These are phyloP conservation scores for Calyptommatus sinebrachiatus DNA, from an alignment of 2,113 vertebrate genomes.

Conservation along the genomic window DNA sequence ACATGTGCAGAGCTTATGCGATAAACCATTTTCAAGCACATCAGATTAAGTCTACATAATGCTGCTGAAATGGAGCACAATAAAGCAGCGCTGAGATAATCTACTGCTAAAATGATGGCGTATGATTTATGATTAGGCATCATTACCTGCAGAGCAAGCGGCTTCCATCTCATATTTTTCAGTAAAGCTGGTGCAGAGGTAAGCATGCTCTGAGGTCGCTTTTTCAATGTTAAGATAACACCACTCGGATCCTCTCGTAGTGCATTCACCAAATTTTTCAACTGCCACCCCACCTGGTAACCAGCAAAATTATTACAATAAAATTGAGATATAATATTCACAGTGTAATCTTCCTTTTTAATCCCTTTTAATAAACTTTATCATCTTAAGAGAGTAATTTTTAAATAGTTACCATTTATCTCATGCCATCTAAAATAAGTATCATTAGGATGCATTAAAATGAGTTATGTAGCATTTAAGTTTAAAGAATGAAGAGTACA, in stretches of 20 bases:
- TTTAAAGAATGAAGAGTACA: conserved; percentile 39
- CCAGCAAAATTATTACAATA: conserved; percentile 83
- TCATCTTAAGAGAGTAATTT: conserved; percentile 63
- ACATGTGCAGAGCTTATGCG: conserved; percentile 69
- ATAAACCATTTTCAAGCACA: conserved; percentile 74
- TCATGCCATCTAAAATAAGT: conserved; percentile 59
- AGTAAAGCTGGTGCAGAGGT: conserved; percentile 98
- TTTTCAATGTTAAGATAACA: conserved; percentile 99
- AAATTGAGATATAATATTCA: conserved; percentile 81
- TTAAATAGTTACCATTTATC: conserved; percentile 59
- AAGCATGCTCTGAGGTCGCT: conserved; percentile 99
- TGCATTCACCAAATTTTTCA: conserved; percentile 98
- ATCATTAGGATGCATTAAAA: conserved; percentile 58
- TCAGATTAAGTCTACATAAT: conserved; percentile 73
- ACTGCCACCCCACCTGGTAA: conserved; percentile 97
- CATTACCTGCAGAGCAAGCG: conserved; percentile 98
- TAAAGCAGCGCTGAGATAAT: conserved; percentile 80
- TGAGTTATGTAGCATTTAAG: conserved; percentile 58
- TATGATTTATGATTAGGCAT: conserved; percentile 86
- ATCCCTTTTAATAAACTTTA: conserved; percentile 70
- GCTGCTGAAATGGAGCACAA: conserved; percentile 81
- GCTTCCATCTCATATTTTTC: conserved; percentile 99
- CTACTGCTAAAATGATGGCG: conserved; percentile 81
- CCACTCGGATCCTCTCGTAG: conserved; percentile 97
- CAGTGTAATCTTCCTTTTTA: conserved; percentile 77